Conservation (phyloP, 1,140 invertebrate species). For the Euwallacea similis region DNA sequence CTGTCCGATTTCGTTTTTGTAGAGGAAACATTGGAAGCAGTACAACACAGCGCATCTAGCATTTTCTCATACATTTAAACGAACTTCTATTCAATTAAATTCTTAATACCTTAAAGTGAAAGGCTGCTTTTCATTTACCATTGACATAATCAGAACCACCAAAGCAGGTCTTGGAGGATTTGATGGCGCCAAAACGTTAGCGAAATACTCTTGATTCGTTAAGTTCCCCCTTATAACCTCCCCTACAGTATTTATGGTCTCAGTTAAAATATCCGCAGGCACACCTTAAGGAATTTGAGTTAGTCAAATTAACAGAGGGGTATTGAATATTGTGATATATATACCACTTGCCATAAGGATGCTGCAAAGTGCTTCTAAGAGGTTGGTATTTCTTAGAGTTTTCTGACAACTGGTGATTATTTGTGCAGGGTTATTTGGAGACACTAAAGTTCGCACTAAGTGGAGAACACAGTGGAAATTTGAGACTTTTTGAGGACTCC, state of each 20-base stretch:
- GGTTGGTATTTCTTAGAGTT: conserved; percentile 80
- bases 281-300: conserved; percentile 61
- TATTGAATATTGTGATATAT: neutral
- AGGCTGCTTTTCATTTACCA: conserved; percentile 98
- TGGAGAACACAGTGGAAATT: conserved; percentile 92
- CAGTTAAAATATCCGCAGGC: conserved; percentile 92
- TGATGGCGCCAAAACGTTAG: conserved; percentile 88
- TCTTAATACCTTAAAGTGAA: conserved; percentile 65
- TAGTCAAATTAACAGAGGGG: neutral
- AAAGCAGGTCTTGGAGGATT: conserved; percentile 90
- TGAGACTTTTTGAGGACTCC: conserved; percentile 93
- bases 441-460: conserved; percentile 73
- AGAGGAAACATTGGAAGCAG: conserved; percentile 95
- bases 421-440: conserved; percentile 54
- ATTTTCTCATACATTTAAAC: neutral
- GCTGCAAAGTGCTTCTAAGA: conserved; percentile 80
- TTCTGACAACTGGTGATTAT: conserved; percentile 82
- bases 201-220: conserved; percentile 91
- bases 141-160: conserved; percentile 94
- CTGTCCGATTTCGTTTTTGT: conserved; percentile 90
- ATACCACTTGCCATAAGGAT: conserved; percentile 86
- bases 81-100: conserved; percentile 11
- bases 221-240: conserved; percentile 92
- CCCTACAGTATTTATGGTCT: conserved; percentile 93
- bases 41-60: conserved; percentile 86